phyloP scores from a whole-genome alignment of 2,797 vertebrate species.

The Rhinophrynus dorsalis region DNA sequence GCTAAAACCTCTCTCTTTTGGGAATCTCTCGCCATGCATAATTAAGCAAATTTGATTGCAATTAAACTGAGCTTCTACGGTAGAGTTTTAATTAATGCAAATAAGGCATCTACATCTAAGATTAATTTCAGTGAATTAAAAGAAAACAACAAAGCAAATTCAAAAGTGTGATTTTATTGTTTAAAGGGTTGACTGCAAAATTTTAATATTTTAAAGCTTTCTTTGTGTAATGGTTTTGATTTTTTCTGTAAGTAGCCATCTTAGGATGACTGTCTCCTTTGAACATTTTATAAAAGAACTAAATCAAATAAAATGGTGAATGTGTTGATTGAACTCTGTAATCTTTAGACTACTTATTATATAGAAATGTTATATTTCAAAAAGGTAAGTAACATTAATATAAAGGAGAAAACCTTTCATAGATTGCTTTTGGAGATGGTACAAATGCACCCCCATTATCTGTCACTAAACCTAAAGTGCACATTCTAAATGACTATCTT shows the following conservation, averaged over 20 bases:
- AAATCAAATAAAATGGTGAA: conserved; percentile 55
- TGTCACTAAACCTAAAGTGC: too few species aligned
- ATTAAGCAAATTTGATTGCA: conserved; percentile 99
- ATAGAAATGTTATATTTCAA: conserved; percentile 27
- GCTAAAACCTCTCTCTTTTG: conserved; percentile 99
- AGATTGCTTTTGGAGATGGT: too few species aligned
- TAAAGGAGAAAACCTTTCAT: too few species aligned
- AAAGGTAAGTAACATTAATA: conserved; percentile 55
- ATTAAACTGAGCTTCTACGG: conserved; percentile 99
- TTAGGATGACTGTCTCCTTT: conserved; percentile 62
- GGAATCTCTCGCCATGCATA: conserved; percentile 99
- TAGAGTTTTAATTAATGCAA: conserved; percentile 99
- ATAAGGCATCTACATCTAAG: conserved; percentile 99
- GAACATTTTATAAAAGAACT: conserved; percentile 63
- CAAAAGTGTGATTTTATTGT: conserved; percentile 92
- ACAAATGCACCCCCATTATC: too few species aligned
- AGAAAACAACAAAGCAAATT: conserved; percentile 98
- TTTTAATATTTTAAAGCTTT: conserved; percentile 69
- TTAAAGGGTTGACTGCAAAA: conserved; percentile 81
- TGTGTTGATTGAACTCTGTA: conserved; percentile 54
- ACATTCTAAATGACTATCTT: too few species aligned
- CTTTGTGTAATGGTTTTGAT: conserved; percentile 67
- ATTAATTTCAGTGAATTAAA: conserved; percentile 99
- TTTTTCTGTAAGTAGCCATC: conserved; percentile 58
- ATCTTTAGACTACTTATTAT: neutral